Evolutionary conservation across 2,888 invertebrate genomes (phyloP).

Genomic region (Thumatha senex): DNA sequence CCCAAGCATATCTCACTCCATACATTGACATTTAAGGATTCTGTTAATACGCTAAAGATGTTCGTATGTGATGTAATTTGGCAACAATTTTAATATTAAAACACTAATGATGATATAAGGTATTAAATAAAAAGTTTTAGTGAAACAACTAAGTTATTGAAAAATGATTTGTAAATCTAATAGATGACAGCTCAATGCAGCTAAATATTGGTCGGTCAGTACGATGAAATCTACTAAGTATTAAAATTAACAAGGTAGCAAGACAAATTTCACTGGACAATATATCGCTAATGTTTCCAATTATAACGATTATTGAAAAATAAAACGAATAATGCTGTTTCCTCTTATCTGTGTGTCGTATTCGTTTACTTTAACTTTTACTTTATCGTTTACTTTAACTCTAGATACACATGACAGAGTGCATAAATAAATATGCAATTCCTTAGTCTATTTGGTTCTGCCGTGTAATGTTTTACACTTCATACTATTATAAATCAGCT

Average conservation of each 20-base stretch:
- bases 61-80: constrained; percentile 45
- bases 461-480: constrained; percentile 2
- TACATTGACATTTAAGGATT: no score
- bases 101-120: no score
- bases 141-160: constrained; percentile 30
- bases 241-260: no score
- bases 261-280: no score
- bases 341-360: no score
- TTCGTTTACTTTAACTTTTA: no score
- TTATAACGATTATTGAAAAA: no score
- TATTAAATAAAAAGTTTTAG: constrained; percentile 42
- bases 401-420: constrained; percentile 19
- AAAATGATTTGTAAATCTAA: constrained; percentile 36
- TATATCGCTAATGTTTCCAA: no score
- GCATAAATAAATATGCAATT: constrained; percentile 24
- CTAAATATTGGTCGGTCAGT: not conserved
- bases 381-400: constrained; percentile 24
- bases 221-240: constrained; percentile 4
- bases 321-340: no score
- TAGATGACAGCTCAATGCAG: no score
- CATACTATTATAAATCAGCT: not conserved
- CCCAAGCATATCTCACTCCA: no score
- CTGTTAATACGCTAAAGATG: constrained; percentile 17
- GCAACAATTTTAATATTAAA: constrained; percentile 52
- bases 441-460: constrained; percentile 36